Percentiles rank a stretch among this genome's conserved stretches.
phyloP scores from a whole-genome alignment of 2,888 invertebrate species.

The Pasiphila rectangulata region DNA sequence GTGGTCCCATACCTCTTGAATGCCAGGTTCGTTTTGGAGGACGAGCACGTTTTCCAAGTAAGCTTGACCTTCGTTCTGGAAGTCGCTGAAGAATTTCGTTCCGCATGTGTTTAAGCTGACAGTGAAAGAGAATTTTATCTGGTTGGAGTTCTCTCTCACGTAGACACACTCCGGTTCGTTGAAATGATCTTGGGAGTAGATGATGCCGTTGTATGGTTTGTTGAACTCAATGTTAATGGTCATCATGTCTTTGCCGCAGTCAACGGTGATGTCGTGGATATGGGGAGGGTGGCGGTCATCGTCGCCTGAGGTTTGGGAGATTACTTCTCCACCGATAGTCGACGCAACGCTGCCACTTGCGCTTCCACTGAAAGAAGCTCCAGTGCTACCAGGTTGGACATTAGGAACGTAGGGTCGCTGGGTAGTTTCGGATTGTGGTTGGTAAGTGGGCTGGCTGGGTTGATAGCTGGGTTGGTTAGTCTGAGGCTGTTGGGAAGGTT shows the following conservation, averaged over 20 bases:
- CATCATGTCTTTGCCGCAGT: slow-evolving; percentile 91
- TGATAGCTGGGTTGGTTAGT: slow-evolving; percentile 35
- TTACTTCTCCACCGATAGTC: slow-evolving; percentile 6
- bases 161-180: slow-evolving; percentile 86
- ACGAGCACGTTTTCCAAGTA: slow-evolving; percentile 90
- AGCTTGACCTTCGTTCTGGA: slow-evolving; percentile 87
- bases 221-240: slow-evolving; percentile 90
- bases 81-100: slow-evolving; percentile 89
- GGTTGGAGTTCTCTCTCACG: slow-evolving; percentile 85
- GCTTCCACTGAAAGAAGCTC: slow-evolving; percentile 18
- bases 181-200: slow-evolving; percentile 89
- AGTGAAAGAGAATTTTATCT: slow-evolving; percentile 86
- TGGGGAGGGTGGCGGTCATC: slow-evolving; percentile 87
- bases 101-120: slow-evolving; percentile 88
- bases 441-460: slow-evolving; percentile 27
- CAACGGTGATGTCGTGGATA: slow-evolving; percentile 87
- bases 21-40: slow-evolving; percentile 88
- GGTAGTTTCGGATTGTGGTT: slow-evolving; percentile 34
- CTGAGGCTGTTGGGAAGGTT: slow-evolving; percentile 41
- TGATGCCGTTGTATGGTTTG: slow-evolving; percentile 87
- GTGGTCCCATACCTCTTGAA: slow-evolving; percentile 89
- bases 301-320: slow-evolving; percentile 62
- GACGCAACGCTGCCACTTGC: slow-evolving; percentile 3
- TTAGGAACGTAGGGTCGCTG: slow-evolving; percentile 31
- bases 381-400: slow-evolving; percentile 12